A percentile compares a stretch with the other conserved stretches of the same genome.
These are phyloP conservation scores for Lethocerus indicus DNA, from an alignment of 1,140 invertebrate genomes.

Conservation along the genomic window DNA sequence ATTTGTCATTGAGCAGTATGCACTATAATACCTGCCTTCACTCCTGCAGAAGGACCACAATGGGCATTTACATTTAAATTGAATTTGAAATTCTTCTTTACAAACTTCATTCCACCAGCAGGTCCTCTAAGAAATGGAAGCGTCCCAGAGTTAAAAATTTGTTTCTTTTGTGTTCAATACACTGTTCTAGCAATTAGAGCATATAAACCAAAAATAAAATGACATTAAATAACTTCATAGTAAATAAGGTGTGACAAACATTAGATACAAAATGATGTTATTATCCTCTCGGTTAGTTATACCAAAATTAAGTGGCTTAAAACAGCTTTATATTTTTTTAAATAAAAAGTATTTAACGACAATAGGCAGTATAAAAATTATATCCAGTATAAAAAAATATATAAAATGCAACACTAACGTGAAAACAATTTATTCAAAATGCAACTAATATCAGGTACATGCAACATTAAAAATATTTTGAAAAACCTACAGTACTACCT, in stretches of 20 bases:
- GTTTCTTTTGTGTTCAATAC: slow-evolving; percentile 6
- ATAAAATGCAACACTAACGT: not conserved
- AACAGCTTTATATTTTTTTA: too few species aligned
- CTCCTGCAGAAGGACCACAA: slow-evolving; percentile 72
- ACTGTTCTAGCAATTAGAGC: slow-evolving; percentile 4
- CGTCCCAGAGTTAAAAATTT: slow-evolving; percentile 17
- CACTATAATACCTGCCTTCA: slow-evolving; percentile 77
- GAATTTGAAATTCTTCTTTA: slow-evolving; percentile 74
- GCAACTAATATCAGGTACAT: too few species aligned
- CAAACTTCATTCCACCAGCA: slow-evolving; percentile 89
- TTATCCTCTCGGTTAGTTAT: not conserved
- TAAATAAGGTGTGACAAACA: slow-evolving; percentile 8
- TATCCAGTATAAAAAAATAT: not conserved
- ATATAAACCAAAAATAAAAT: not conserved
- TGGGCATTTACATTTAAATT: slow-evolving; percentile 73
- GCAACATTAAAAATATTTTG: not conserved
- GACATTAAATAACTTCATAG: not conserved
- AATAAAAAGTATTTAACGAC: too few species aligned
- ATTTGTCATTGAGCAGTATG: slow-evolving; percentile 72
- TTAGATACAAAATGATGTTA: slow-evolving; percentile 11
- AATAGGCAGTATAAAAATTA: not conserved
- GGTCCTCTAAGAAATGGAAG: slow-evolving; percentile 66
- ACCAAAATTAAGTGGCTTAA: not conserved
- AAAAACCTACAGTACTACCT: not conserved
- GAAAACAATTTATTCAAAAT: not conserved